phyloP scores from a whole-genome alignment of 35 echinoderm and acorn worm species.

The Ophioderma brevispina region DNA sequence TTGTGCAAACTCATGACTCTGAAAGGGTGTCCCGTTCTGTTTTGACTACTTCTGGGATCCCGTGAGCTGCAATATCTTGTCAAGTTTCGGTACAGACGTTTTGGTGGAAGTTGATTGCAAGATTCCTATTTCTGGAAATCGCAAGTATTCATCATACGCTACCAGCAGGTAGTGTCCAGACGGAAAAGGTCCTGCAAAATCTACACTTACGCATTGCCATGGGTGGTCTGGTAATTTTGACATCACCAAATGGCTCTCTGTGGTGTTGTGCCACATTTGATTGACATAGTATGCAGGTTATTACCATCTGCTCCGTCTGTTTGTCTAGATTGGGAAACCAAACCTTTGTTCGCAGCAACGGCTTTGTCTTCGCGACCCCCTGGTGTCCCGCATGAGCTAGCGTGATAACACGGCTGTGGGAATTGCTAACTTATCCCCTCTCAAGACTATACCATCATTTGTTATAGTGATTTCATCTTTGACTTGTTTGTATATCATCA shows the following conservation, averaged over 20 bases:
- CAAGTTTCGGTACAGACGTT: constrained; percentile 58
- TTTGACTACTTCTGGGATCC: constrained; percentile 34
- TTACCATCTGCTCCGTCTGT: constrained; percentile 40
- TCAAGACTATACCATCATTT: constrained; percentile 5
- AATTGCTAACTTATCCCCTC: constrained; percentile 57
- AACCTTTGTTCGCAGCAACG: constrained; percentile 62
- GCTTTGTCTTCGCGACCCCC: constrained; percentile 74
- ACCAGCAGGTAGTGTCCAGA: constrained; percentile 25
- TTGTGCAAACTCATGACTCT: constrained; percentile 51
- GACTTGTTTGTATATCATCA: no score
- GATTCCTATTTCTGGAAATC: constrained; percentile 69
- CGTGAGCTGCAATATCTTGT: constrained; percentile 67
- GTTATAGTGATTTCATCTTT: constrained; percentile 6
- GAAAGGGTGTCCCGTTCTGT: constrained; percentile 77
- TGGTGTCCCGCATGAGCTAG: constrained; percentile 78
- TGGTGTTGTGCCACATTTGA: not conserved
- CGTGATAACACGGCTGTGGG: constrained; percentile 35
- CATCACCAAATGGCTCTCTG: constrained; percentile 55
- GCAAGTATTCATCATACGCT: constrained; percentile 54
- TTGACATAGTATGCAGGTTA: constrained; percentile 57
- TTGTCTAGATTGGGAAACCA: constrained; percentile 72
- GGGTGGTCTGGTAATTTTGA: not conserved
- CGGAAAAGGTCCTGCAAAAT: constrained; percentile 50
- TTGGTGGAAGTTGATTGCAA: constrained; percentile 68
- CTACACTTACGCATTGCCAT: constrained; percentile 64